A percentile compares a stretch with the other conserved stretches of the same genome.
phyloP scores from a whole-genome alignment of 2,113 vertebrate genomes.

The Eira barbara region DNA sequence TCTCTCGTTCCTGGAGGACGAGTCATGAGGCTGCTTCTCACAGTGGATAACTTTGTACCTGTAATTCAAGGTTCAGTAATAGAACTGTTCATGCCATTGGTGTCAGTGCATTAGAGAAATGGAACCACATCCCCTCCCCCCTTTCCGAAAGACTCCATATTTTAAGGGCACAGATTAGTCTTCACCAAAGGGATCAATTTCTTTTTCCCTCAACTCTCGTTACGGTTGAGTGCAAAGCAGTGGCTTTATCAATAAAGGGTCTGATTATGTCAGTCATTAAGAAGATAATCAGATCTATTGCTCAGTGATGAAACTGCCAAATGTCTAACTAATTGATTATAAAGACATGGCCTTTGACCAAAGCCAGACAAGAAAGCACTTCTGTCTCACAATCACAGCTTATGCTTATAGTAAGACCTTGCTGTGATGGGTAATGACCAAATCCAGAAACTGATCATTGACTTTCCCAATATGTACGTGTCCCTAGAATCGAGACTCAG shows the following conservation, averaged over 20 bases:
- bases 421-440: not conserved
- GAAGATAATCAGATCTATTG: conserved; percentile 51
- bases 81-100: not conserved
- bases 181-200: conserved; percentile 38
- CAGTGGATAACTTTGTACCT: not conserved
- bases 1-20: not conserved
- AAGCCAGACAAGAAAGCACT: conserved; percentile 47
- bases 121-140: not conserved
- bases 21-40: not conserved
- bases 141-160: not conserved
- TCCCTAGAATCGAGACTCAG: not conserved
- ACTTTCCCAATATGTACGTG: not conserved
- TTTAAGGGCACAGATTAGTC: conserved; percentile 41
- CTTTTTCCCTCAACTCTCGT: conserved; percentile 28
- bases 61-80: not conserved
- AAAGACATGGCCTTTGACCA: conserved; percentile 60
- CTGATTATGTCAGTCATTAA: conserved; percentile 18
- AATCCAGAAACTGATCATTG: not conserved
- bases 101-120: not conserved
- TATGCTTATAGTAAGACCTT: not conserved
- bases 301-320: conserved; percentile 40
- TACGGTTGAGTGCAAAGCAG: not conserved
- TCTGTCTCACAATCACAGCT: not conserved
- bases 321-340: conserved; percentile 51
- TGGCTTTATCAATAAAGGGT: conserved; percentile 59